Base-by-base conservation (phyloP, 2,113 vertebrate genomes). In the Dolichotis patagonum region DNA sequence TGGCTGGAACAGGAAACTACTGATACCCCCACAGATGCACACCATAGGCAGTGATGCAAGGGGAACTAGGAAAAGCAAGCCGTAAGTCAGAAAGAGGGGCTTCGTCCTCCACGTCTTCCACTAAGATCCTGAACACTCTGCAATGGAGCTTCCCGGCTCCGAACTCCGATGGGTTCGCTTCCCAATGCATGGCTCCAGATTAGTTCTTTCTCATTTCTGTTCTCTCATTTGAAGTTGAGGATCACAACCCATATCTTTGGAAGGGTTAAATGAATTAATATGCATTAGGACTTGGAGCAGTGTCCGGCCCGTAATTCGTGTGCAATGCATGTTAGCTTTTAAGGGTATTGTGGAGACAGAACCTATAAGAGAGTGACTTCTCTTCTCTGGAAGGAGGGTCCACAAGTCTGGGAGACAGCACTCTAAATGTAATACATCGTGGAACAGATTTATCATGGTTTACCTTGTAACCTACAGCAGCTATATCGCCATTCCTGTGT, bases 201-300 rank as follows among this genome's bases (percentile, higher is more conserved):
- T 41, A 41, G 14, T 32, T 67, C 60, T 63, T 69, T 87, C 80
- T 73, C 17, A 16, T 73, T 13, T 73, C 14, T 84, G 67, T 38
- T 91, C 90, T 7, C 7, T 78, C 38, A 52, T 71, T 26, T 54
- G 35, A 80, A 92, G 54, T 2, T 88, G 4, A 35, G 22, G 19
- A 56, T 32, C 35, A 49, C 4, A 52, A n/a, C 10, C 0, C 1
- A 43, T 19, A 28, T 84, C 38, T 16, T 71, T 77, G 43, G 10
- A 84, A 95, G 52, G n/a, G 96, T 9, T 58, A 85, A 86, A 85
- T 91, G n/a, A 54, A 1, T 46, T 78, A 69, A 77, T 38, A 77
- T 20, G 52, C 16, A 24, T 19, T 82, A 96, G 58, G 60, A 13
- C 8, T 94, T 84, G 83, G 28, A 94, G 82, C 0, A 43, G 6